Percentiles rank a stretch among this genome's conserved stretches.
phyloP scores from a whole-genome alignment of 1,140 invertebrate species.

The Trichoplusia ni region DNA sequence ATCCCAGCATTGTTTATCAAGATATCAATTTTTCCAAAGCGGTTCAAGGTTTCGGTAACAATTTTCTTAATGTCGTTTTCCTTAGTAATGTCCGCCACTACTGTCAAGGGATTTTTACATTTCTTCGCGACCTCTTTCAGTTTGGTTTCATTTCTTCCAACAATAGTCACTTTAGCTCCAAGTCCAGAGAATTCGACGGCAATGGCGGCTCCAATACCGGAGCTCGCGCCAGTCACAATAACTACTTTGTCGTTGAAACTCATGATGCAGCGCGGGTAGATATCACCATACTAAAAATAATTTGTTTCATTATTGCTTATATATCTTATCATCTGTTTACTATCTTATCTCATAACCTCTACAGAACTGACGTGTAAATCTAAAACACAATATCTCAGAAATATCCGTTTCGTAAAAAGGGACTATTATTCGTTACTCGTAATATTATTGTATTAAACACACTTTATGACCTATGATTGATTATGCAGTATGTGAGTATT shows the following conservation, averaged over 20 bases:
- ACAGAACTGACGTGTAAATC: too few relatives aligned
- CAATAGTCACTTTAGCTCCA: conserved; percentile 86
- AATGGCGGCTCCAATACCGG: conserved; percentile 91
- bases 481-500: too few relatives aligned
- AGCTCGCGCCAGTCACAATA: conserved; percentile 90
- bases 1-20: conserved; percentile 82
- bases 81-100: conserved; percentile 84
- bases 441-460: too few relatives aligned
- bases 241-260: conserved; percentile 82
- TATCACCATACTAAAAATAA: too few relatives aligned
- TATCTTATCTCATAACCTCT: too few relatives aligned
- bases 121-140: conserved; percentile 78
- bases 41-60: conserved; percentile 81
- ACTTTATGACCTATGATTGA: too few relatives aligned
- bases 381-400: too few relatives aligned
- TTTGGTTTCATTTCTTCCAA: conserved; percentile 86
- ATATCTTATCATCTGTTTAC: too few relatives aligned
- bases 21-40: conserved; percentile 84
- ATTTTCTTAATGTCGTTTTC: conserved; percentile 84
- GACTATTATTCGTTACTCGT: too few relatives aligned
- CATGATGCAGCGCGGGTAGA: too few relatives aligned
- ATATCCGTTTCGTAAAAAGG: too few relatives aligned
- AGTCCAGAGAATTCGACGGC: conserved; percentile 87
- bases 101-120: conserved; percentile 69
- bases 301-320: too few relatives aligned